Percentiles rank a stretch among this genome's conserved stretches.
Evolutionary conservation across 2,797 vertebrate genomes (phyloP).

Genomic region (Sylvia borin): DNA sequence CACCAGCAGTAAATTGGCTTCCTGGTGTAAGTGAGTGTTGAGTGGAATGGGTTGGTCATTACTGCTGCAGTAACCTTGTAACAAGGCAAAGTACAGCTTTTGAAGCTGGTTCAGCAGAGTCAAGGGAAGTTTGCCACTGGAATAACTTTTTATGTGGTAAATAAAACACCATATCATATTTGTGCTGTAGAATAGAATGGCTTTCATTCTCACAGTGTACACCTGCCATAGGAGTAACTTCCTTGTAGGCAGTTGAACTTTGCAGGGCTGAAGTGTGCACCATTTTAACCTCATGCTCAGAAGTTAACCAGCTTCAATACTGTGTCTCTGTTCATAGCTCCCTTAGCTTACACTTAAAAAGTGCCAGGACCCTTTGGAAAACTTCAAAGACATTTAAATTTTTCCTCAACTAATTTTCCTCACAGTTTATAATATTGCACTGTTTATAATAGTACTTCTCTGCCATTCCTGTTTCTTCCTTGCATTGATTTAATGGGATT

Average conservation of each 20-base stretch:
- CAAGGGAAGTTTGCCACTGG: slow-evolving; percentile 12
- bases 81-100: neutral
- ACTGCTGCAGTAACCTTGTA: neutral
- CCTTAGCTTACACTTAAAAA: neutral
- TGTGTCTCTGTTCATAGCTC: neutral
- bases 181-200: neutral
- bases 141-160: neutral
- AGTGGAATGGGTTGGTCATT: neutral
- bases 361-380: neutral
- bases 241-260: neutral
- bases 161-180: neutral
- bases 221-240: neutral
- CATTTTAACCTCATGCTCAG: neutral
- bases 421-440: neutral
- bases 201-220: neutral
- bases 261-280: neutral
- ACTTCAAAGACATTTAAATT: neutral
- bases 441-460: neutral
- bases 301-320: neutral
- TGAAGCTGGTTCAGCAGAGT: neutral
- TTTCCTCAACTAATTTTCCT: neutral
- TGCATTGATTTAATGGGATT: neutral
- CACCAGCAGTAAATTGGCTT: slow-evolving; percentile 19
- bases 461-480: neutral
- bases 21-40: neutral